Conservation (phyloP, 1,140 invertebrate genomes). For the Schlechtendalia chinensis region DNA sequence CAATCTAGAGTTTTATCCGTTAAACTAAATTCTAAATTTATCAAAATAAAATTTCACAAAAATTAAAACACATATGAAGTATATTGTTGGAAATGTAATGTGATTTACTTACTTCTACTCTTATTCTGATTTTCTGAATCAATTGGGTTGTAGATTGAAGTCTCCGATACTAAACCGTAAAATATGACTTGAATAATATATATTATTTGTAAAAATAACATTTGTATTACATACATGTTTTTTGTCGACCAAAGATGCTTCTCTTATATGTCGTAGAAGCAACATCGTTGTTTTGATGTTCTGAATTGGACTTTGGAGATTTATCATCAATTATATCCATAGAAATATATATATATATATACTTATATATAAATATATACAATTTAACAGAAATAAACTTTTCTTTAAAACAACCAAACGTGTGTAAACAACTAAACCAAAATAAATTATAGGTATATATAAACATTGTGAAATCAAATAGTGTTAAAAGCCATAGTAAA, state of each 20-base stretch:
- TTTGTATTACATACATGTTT: slow-evolving; percentile 12
- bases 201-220: not conserved
- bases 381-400: not conserved
- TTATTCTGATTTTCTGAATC: slow-evolving; percentile 8
- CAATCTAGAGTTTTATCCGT: slow-evolving; percentile 41
- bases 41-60: not conserved
- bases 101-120: slow-evolving; percentile 12
- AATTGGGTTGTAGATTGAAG: slow-evolving; percentile 34
- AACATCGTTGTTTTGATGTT: not conserved
- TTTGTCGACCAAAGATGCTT: slow-evolving; percentile 27
- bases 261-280: slow-evolving; percentile 1
- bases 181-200: not conserved
- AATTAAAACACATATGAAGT: too few species aligned
- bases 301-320: not conserved
- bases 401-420: not conserved
- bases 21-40: slow-evolving; percentile 40
- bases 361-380: too few species aligned
- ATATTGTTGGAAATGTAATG: too few species aligned
- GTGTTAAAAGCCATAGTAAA: slow-evolving; percentile 44
- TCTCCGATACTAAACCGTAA: slow-evolving; percentile 41
- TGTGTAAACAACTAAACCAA: slow-evolving; percentile 13
- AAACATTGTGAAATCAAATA: slow-evolving; percentile 1
- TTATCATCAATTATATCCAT: slow-evolving; percentile 31
- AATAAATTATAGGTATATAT: slow-evolving; percentile 1
- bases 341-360: too few species aligned